Evolutionary conservation across 2,888 invertebrate species (phyloP).

Genomic region (Actias luna): DNA sequence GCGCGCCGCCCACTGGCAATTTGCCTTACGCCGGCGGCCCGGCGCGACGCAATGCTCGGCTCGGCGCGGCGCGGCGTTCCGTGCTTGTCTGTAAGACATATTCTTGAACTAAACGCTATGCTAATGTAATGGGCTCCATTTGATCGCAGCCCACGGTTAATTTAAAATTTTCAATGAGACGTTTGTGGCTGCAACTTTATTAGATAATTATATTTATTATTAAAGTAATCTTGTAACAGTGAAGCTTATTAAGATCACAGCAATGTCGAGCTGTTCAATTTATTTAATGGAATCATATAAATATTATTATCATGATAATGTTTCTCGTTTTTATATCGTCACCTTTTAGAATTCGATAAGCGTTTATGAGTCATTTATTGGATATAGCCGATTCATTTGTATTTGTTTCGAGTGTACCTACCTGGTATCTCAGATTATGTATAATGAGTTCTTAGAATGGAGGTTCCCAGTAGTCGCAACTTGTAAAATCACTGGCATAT

Average conservation of each 20-base stretch:
- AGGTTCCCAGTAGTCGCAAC: slow-evolving; percentile 35
- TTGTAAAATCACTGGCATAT: slow-evolving; percentile 37
- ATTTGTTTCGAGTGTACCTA: slow-evolving; percentile 25
- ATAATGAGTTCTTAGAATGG: slow-evolving; percentile 48
- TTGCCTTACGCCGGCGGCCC: slow-evolving; percentile 64
- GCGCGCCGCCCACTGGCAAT: slow-evolving; percentile 73
- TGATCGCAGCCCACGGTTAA: slow-evolving; percentile 74
- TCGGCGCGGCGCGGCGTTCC: slow-evolving; percentile 28
- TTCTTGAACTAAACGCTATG: slow-evolving; percentile 74
- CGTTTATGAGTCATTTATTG: slow-evolving; percentile 24
- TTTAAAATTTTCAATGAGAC: slow-evolving; percentile 76
- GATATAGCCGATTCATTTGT: slow-evolving; percentile 20
- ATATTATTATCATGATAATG: slow-evolving; percentile 8
- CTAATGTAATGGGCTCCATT: slow-evolving; percentile 77
- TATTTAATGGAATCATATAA: background rate
- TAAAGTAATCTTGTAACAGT: slow-evolving; percentile 28
- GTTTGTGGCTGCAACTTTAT: slow-evolving; percentile 65
- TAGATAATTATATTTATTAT: slow-evolving; percentile 53
- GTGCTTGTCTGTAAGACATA: slow-evolving; percentile 54
- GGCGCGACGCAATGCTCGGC: slow-evolving; percentile 31
- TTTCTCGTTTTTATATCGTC: slow-evolving; percentile 21
- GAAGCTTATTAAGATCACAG: slow-evolving; percentile 25
- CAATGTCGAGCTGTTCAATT: slow-evolving; percentile 4
- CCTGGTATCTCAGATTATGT: slow-evolving; percentile 26
- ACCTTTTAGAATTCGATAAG: slow-evolving; percentile 23